Percentiles rank a stretch among this genome's conserved stretches.
Evolutionary conservation across 2,888 invertebrate species (phyloP).

Genomic region (Synergus gifuensis): DNA sequence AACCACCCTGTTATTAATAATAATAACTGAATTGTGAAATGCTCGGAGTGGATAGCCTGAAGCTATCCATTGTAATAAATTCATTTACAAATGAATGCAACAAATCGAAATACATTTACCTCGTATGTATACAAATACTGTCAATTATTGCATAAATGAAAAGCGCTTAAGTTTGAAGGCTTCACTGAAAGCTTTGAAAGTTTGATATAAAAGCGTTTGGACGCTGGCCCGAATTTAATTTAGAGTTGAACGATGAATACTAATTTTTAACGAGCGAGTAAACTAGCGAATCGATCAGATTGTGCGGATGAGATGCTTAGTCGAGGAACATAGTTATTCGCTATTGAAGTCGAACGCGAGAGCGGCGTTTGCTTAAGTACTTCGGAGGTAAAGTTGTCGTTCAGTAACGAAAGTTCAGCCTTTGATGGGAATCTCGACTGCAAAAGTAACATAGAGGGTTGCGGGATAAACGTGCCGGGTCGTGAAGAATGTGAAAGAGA

Average conservation of each 20-base stretch:
- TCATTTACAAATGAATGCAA: too few relatives aligned
- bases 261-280: conserved; percentile 34
- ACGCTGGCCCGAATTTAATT: conserved; percentile 20
- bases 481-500: conserved; percentile 42
- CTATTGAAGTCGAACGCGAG: conserved; percentile 27
- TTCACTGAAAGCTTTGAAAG: neutral
- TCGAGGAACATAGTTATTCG: conserved; percentile 31
- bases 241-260: neutral
- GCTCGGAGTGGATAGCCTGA: too few relatives aligned
- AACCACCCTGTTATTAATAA: too few relatives aligned
- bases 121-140: neutral
- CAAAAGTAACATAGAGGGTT: conserved; percentile 39
- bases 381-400: conserved; percentile 23
- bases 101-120: too few relatives aligned
- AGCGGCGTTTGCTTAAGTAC: conserved; percentile 34
- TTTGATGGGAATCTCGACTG: conserved; percentile 29
- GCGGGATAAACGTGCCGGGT: conserved; percentile 48
- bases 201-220: neutral
- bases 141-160: neutral
- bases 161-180: neutral
- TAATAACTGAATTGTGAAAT: too few relatives aligned
- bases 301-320: conserved; percentile 16
- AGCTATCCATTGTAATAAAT: too few relatives aligned
- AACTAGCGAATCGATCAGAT: conserved; percentile 14
- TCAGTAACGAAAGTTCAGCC: conserved; percentile 32